Evolutionary conservation across 1,140 invertebrate species (phyloP), one percentile per base, ranked within the genome.

Genomic region (Xylocopa sonorina): DNA sequence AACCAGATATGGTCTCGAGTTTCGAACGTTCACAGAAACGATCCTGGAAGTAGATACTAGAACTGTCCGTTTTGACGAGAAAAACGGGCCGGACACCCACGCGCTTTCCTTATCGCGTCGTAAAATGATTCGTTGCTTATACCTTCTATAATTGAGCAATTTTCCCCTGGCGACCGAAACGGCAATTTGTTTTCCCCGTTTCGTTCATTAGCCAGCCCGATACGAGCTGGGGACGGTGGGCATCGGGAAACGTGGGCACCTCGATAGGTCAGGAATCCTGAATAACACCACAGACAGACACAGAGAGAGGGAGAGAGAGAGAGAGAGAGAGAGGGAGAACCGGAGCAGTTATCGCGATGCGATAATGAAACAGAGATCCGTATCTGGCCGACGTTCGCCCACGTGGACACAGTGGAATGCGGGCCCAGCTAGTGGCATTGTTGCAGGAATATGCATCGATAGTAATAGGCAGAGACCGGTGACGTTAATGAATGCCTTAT

Each of bases 401-500:
- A 80, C 78, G 78, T 77, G 63, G 55, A 21, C 55, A 34, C 1
- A 63, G n/a, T 62, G 73, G 73, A 80, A 80, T 76, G 73, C 51
- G 21, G 62, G 46, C 46, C 43, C 21, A 29, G 43, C 57, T 62
- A 53, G 76, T 55, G 57, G 66, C 81, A 81, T 84, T 85, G 82
- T 85, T 67, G 55, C 72, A 24, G 63, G 48, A 76, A 80, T 68
- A 67, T 60, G 60, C 84, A 66, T 63, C 80, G 55, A 81, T 67
- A 27, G 73, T 83, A 83, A 86, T 86, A 76, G 72, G 67, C 55
- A n/a, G 10, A 16, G 10, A 21, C 51, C 46, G 51, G 69, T 80
- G 81, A 86, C 84, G 74, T 63, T 87, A 86, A 86, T 81, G 81
- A 87, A 87, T 81, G 81, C 75, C 46, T 68, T 63, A 60, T 62